These are phyloP conservation scores for Trachymyrmex septentrionalis DNA, from an alignment of 1,140 invertebrate genomes.

Conservation along the genomic window DNA sequence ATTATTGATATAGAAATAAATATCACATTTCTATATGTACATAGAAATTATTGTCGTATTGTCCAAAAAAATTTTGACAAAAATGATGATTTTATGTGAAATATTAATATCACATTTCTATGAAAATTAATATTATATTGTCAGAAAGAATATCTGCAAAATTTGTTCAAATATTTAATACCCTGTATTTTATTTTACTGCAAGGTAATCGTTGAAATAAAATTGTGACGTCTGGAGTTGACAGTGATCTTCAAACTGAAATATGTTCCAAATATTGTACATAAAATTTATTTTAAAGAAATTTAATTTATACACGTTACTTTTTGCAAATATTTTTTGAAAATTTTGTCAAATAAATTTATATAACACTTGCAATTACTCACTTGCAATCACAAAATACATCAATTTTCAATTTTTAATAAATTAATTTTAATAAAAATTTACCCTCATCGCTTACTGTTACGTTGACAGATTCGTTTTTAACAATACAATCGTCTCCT, in stretches of 20 bases:
- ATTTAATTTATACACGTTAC: slow-evolving; percentile 40
- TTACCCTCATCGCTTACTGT: slow-evolving; percentile 77
- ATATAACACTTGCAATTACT: neutral
- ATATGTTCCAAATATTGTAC: neutral
- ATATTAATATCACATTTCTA: no score
- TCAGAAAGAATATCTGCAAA: neutral
- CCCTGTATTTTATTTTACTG: neutral
- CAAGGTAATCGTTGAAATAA: neutral
- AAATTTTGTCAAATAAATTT: neutral
- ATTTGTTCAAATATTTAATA: slow-evolving; percentile 6
- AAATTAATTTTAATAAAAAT: slow-evolving; percentile 15
- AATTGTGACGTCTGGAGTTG: neutral
- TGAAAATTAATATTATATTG: neutral
- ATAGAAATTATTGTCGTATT: no score
- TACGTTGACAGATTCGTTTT: slow-evolving; percentile 60
- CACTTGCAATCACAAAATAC: neutral
- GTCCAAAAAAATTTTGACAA: no score
- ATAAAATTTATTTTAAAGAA: neutral
- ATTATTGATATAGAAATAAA: no score
- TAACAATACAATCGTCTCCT: slow-evolving; percentile 83
- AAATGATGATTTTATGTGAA: no score
- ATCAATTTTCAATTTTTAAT: neutral
- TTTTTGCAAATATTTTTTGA: neutral
- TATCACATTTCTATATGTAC: no score
- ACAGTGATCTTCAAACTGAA: neutral